Evolutionary conservation across 2,797 vertebrate species (phyloP).

Genomic region (Acipenser transmontanus): DNA sequence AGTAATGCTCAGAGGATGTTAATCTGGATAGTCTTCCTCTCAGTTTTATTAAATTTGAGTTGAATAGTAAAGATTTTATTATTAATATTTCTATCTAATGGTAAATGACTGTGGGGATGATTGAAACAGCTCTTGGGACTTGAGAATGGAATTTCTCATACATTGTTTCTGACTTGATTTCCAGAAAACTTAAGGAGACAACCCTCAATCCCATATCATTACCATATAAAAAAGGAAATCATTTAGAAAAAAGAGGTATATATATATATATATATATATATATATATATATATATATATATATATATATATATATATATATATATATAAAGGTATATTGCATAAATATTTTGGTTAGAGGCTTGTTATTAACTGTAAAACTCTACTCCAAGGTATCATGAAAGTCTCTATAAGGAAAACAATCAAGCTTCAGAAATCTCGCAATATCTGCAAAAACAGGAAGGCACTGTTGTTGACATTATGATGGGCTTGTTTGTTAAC

Average conservation of each 20-base stretch:
- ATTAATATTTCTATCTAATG: neutral
- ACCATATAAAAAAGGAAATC: slow-evolving; percentile 22
- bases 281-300: too few species aligned
- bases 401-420: slow-evolving; percentile 26
- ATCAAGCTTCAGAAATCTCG: slow-evolving; percentile 8
- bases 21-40: slow-evolving; percentile 3
- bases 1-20: too few species aligned
- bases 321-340: neutral
- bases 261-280: too few species aligned
- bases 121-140: neutral
- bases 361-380: slow-evolving; percentile 28
- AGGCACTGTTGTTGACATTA: too few species aligned
- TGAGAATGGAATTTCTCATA: neutral
- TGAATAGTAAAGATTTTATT: neutral
- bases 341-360: slow-evolving; percentile 21
- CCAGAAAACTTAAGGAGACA: neutral
- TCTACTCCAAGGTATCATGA: slow-evolving; percentile 30
- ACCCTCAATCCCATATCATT: slow-evolving; percentile 12
- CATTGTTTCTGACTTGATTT: neutral
- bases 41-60: neutral
- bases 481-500: too few species aligned
- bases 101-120: neutral
- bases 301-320: too few species aligned
- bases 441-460: slow-evolving; percentile 6
- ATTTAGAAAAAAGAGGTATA: too few species aligned